A percentile compares a stretch with the other conserved stretches of the same genome.
These are phyloP conservation scores for Andricus quercusramuli DNA, from an alignment of 2,888 invertebrate species.

Conservation along the genomic window DNA sequence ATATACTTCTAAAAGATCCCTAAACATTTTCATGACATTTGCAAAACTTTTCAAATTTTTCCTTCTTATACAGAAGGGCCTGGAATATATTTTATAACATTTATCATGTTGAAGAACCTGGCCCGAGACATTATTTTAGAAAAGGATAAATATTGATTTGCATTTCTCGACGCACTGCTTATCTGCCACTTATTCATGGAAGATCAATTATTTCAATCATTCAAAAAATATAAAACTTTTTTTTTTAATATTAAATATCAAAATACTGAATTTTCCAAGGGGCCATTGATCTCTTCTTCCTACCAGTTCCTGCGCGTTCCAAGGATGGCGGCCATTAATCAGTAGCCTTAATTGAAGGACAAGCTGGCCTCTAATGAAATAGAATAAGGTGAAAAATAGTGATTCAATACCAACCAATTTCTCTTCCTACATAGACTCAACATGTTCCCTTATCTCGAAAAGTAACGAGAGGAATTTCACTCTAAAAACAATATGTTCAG, in stretches of 20 bases:
- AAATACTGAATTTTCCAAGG: constrained; percentile 11
- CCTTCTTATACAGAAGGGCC: not conserved
- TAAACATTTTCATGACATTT: too few relatives aligned
- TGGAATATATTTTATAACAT: not conserved
- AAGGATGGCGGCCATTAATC: constrained; percentile 31
- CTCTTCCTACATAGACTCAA: constrained; percentile 15
- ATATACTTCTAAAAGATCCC: too few relatives aligned
- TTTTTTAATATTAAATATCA: not conserved
- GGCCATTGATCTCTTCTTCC: constrained; percentile 15
- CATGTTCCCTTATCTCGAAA: constrained; percentile 16
- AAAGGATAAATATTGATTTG: too few relatives aligned
- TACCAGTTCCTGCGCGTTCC: not conserved
- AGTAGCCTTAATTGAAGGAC: constrained; percentile 40
- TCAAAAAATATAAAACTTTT: not conserved
- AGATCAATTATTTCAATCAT: not conserved
- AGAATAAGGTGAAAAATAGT: constrained; percentile 39
- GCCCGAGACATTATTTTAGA: too few relatives aligned
- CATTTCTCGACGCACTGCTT: not conserved
- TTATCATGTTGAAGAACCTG: not conserved
- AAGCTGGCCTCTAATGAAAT: constrained; percentile 33
- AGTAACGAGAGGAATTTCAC: not conserved
- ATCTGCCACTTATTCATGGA: not conserved
- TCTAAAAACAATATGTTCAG: not conserved
- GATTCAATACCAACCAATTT: constrained; percentile 32
- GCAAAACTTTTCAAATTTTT: too few relatives aligned